A percentile compares a stretch with the other conserved stretches of the same genome.
phyloP scores from a whole-genome alignment of 1,140 invertebrate genomes.

The Papilio polyxenes region DNA sequence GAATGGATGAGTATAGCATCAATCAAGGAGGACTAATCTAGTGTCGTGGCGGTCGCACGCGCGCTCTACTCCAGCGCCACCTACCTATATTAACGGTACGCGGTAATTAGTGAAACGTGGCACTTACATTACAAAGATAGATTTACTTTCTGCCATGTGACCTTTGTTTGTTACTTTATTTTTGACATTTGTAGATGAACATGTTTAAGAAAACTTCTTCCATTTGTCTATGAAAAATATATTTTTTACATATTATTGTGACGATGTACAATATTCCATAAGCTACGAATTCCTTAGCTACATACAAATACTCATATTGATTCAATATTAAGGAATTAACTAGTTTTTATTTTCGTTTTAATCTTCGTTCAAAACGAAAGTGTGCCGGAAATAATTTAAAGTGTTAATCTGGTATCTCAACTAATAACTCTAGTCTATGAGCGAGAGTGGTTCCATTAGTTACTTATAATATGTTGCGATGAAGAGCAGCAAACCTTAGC shows the following conservation, averaged over 20 bases:
- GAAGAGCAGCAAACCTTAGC: no score
- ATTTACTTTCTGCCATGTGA: neutral
- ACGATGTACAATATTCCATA: neutral
- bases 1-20: slow-evolving; percentile 18
- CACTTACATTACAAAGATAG: neutral
- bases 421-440: neutral
- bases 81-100: neutral
- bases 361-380: neutral
- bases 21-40: slow-evolving; percentile 29
- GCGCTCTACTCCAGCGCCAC: neutral
- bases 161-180: neutral
- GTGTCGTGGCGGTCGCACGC: slow-evolving; percentile 1
- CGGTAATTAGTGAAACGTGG: neutral
- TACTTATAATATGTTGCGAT: neutral
- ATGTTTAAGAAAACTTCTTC: neutral
- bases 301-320: neutral
- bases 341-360: neutral
- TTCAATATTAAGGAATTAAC: neutral
- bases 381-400: neutral
- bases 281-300: no score
- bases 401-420: neutral
- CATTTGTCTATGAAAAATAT: neutral
- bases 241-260: neutral
- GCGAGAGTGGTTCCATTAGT: neutral
- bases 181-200: neutral